phyloP scores from a whole-genome alignment of 2,888 invertebrate genomes.

The Papilio protenor region DNA sequence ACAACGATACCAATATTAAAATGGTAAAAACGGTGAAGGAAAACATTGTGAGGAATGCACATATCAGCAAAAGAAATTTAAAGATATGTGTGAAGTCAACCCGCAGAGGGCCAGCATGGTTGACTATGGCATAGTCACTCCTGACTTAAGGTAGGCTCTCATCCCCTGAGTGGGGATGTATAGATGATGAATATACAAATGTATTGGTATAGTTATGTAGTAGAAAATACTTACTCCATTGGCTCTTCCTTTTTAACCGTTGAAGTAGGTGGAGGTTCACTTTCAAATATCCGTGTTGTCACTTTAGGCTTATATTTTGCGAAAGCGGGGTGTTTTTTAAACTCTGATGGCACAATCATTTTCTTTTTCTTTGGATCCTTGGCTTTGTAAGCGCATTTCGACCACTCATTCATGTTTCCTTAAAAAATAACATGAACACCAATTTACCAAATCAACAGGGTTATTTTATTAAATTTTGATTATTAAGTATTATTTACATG shows the following conservation, averaged over 20 bases:
- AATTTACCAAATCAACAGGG: neutral
- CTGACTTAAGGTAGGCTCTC: no score
- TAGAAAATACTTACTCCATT: constrained; percentile 54
- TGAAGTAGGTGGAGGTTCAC: constrained; percentile 60
- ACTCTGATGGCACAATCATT: constrained; percentile 87
- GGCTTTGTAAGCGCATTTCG: constrained; percentile 90
- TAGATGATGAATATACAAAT: neutral
- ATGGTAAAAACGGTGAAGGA: no score
- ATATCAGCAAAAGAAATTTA: no score
- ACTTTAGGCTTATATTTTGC: constrained; percentile 85
- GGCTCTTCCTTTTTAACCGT: constrained; percentile 82
- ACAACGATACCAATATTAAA: no score
- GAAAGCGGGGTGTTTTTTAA: constrained; percentile 85
- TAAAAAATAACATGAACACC: constrained; percentile 33
- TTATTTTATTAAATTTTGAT: neutral
- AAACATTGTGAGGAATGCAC: no score
- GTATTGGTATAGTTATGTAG: constrained; percentile 4
- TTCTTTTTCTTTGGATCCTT: constrained; percentile 89
- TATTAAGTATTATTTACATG: no score
- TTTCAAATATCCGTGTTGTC: constrained; percentile 83
- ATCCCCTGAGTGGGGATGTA: no score
- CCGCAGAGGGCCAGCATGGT: no score
- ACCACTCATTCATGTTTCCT: constrained; percentile 93
- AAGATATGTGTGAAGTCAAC: no score
- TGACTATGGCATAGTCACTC: no score